Percentiles rank a stretch among this genome's conserved stretches.
These are phyloP conservation scores for Glyphotaelius pellucidus DNA, from an alignment of 2,888 invertebrate genomes.

Conservation along the genomic window DNA sequence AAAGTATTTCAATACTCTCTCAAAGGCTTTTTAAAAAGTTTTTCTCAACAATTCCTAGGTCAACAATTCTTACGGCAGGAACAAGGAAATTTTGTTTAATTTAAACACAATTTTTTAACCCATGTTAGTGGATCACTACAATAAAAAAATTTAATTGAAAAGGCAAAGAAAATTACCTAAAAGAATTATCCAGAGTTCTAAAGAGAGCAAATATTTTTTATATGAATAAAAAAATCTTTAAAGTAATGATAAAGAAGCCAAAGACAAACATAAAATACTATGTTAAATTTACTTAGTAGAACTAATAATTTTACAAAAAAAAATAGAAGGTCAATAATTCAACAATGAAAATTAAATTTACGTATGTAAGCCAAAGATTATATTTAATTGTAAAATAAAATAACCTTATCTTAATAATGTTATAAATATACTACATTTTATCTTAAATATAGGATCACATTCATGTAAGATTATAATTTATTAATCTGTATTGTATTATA, in stretches of 20 bases:
- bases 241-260: background rate
- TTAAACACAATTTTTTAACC: background rate
- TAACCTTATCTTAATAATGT: background rate
- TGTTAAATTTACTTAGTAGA: background rate
- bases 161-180: background rate
- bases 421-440: background rate
- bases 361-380: background rate
- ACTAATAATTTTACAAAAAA: background rate
- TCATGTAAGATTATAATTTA: slow-evolving; percentile 3
- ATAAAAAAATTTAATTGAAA: background rate
- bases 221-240: background rate
- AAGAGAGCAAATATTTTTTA: background rate
- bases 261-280: background rate
- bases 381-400: background rate
- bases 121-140: background rate
- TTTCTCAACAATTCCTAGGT: slow-evolving; percentile 27
- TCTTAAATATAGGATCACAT: slow-evolving; percentile 27
- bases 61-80: slow-evolving; percentile 43
- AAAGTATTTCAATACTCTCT: background rate
- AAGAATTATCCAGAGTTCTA: background rate
- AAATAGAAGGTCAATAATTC: background rate
- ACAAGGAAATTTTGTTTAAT: background rate
- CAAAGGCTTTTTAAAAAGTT: slow-evolving; percentile 7
- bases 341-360: background rate
- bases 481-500: background rate